A percentile compares a stretch with the other conserved stretches of the same genome.
Conservation (phyloP, 2,888 invertebrate genomes). For the Trichopoda pennipes region DNA sequence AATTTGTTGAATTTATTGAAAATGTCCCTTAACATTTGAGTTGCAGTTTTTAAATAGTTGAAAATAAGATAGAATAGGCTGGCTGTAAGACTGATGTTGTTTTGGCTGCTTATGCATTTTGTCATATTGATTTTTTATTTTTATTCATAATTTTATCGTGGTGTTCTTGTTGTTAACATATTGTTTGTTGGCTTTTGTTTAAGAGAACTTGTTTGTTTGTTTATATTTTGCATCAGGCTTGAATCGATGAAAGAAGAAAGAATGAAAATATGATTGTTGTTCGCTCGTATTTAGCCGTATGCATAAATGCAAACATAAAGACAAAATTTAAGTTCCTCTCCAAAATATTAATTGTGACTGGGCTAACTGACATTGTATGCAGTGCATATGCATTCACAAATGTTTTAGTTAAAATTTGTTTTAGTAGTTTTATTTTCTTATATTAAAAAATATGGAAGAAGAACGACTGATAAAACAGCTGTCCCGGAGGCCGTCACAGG, state of each 20-base stretch:
- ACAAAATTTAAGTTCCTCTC: constrained; percentile 47
- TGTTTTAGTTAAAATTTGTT: constrained; percentile 40
- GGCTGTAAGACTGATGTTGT: constrained; percentile 34
- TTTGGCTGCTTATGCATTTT: constrained; percentile 57
- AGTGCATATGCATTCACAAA: constrained; percentile 67
- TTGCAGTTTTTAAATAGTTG: constrained; percentile 42
- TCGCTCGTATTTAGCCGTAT: neutral
- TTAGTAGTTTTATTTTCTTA: constrained; percentile 48
- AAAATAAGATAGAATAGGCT: constrained; percentile 9
- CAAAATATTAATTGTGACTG: constrained; percentile 57
- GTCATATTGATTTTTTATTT: constrained; percentile 48
- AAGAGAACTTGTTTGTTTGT: constrained; percentile 27
- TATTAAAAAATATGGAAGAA: neutral
- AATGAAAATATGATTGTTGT: neutral
- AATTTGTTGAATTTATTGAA: neutral
- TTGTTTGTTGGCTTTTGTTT: constrained; percentile 48
- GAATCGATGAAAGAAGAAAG: constrained; percentile 29
- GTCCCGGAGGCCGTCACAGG: constrained; percentile 66
- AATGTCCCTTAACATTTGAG: constrained; percentile 10
- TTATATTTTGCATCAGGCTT: constrained; percentile 30
- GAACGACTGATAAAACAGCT: constrained; percentile 59
- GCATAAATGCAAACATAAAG: constrained; percentile 33
- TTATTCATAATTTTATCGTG: constrained; percentile 60
- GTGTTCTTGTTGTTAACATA: constrained; percentile 10
- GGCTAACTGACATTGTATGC: constrained; percentile 20